Base-by-base conservation (phyloP, 2,888 invertebrate species). In the Aplocera efformata region DNA sequence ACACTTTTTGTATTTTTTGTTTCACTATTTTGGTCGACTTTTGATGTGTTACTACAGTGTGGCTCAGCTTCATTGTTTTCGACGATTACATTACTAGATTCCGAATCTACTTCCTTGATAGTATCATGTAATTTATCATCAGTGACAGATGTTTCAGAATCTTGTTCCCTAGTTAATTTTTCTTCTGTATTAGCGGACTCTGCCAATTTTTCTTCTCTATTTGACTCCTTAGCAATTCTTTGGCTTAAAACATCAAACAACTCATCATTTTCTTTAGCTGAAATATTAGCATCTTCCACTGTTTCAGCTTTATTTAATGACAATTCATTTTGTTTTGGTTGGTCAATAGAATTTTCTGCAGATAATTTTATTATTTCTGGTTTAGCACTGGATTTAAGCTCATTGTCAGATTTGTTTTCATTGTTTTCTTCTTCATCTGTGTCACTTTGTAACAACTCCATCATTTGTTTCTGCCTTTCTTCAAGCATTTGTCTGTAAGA, bases 401-500 rank as follows among this genome's bases (percentile, higher is more conserved):
- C 32, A 28, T 32, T 26, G 26, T 29, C 32, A 34, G 31, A 22
- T 29, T 35, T 52, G 35, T 44, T 28, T 11, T 40, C 35, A 11
- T 40, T 35, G 32, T 45, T 29, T 10, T 37, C 45, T 34, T 60
- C 57, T 32, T 58, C 63, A 43, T 70, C 62, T 24, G 53, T 49
- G 36, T 93, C 93, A 54, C 94, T 94, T 78, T 94, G 93, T 58
- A 93, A 96, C 63, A 95, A 91, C 58, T 92, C 90, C 58, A 92
- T 91, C 34, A 94, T 92, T 76, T 94, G 93, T 67, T 93, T 93
- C 59, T 93, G 93, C 35, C 94, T 90, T 61, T 93, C 91, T 63
- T 94, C 91, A 53, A 95, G 79, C 37, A 90, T 88, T 73, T 91
- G 88, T 0, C 94, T 94, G 56, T 27, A 77, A 64, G 7, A 30